Evolutionary conservation across 53 echinoderm and acorn worm genomes (phyloP), one percentile per base, ranked within the genome.

Genomic region (Zoroaster sp.): DNA sequence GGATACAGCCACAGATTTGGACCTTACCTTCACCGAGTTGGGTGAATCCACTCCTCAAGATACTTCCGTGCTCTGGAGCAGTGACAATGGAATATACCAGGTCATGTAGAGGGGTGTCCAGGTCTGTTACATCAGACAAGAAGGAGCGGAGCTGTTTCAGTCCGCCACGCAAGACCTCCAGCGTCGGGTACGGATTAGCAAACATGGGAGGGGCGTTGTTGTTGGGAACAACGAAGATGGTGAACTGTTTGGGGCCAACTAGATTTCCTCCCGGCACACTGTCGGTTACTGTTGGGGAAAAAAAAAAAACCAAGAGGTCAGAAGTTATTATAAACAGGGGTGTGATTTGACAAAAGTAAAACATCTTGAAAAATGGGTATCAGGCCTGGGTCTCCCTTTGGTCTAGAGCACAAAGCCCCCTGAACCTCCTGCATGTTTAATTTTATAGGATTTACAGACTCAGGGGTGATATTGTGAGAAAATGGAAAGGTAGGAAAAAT

Each of bases 191-290:
- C 31, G 82, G 88, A 35, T 96, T 88, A 3, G 83, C 59, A 40
- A 96, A 96, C 71, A 74, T 69, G 5, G 93, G 93, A 12, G 93
- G 77, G 35, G 91, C 80, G 17, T 40, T 55, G 65, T 87, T 80
- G 35, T 73, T 86, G 5, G 95, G 94, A 21, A 96, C 41, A 43
- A 99, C 66, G 83, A 87, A 91, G 90, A 99, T 90, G 92, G 79
- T 91, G 90, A 99, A 99, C 4, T 95, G 94, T 28, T 94, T 88
- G 18, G 99, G 96, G 18, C 96, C 95, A 4, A 99, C 65, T 3
- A 88, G 74, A 69, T 96, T 93, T 31, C 93, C 93, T 4, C 88
- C 92, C 4, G 87, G 78, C 17, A 91, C 83, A 40, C 89, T 85
- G 86, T 93, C 93, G 17, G 93, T 75, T 13, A 93, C 93, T 93